phyloP scores from a whole-genome alignment of 2,888 invertebrate genomes.

The Acleris sparsana region DNA sequence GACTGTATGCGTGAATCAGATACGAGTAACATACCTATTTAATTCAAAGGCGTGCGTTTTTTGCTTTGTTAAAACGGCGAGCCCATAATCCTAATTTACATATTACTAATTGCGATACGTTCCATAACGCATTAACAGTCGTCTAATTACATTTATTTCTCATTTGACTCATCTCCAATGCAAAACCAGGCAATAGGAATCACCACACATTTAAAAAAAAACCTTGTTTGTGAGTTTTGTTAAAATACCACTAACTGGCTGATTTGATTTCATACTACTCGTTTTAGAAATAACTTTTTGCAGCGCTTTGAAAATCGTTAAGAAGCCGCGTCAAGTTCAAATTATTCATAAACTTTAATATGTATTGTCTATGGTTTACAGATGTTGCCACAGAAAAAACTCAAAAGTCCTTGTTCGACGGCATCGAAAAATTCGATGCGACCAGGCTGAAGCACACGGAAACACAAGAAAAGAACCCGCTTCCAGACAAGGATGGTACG shows the following conservation, averaged over 20 bases:
- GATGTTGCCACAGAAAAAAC: constrained; percentile 95
- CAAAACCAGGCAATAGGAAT: too few species aligned
- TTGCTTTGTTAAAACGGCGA: constrained; percentile 4
- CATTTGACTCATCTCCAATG: too few species aligned
- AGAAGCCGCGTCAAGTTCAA: not conserved
- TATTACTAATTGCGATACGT: too few species aligned
- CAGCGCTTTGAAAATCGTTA: not conserved
- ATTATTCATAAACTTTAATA: too few species aligned
- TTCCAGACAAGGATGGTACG: constrained; percentile 96
- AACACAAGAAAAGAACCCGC: constrained; percentile 95
- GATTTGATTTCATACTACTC: constrained; percentile 5
- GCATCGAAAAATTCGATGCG: constrained; percentile 93
- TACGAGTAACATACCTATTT: constrained; percentile 9
- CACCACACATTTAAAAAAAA: too few species aligned
- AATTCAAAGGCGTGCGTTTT: constrained; percentile 5
- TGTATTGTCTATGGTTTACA: constrained; percentile 69
- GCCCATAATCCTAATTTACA: too few species aligned
- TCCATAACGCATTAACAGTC: too few species aligned
- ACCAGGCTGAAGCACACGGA: constrained; percentile 94
- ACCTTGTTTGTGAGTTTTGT: too few species aligned
- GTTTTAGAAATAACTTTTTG: not conserved
- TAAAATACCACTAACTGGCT: constrained; percentile 5
- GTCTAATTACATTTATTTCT: too few species aligned
- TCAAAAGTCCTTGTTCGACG: constrained; percentile 92
- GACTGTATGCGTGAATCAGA: constrained; percentile 44